phyloP scores from a whole-genome alignment of 30 jellyfish, hydroid and myxozoan genomes.

The Calvadosia cruxmelitensis region DNA sequence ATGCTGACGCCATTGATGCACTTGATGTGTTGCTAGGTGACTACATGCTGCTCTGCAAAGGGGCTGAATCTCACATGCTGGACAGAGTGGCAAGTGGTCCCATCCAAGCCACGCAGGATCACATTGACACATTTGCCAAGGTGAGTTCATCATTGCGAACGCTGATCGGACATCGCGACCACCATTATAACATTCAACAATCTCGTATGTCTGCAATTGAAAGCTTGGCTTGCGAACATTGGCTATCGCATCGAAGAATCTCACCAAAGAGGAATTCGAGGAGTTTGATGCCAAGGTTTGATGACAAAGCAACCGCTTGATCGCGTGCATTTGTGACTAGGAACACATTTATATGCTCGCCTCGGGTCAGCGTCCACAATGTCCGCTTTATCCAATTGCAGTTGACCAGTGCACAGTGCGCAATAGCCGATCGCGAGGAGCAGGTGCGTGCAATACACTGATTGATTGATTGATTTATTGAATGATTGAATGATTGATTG shows the following conservation, averaged over 20 bases:
- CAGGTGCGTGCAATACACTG: no score
- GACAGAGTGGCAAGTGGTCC: constrained; percentile 66
- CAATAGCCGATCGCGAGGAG: neutral
- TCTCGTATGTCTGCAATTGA: neutral
- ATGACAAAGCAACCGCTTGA: no score
- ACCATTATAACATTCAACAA: no score
- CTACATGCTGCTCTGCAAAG: constrained; percentile 52
- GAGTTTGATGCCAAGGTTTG: constrained; percentile 61
- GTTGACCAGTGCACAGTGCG: neutral
- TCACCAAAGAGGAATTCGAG: constrained; percentile 35
- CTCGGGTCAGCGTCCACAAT: no score
- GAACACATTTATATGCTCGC: no score
- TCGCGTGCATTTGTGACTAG: no score
- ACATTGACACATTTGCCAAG: constrained; percentile 86
- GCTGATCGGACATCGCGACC: no score
- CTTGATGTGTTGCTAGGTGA: neutral
- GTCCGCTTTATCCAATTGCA: no score
- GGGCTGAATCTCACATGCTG: constrained; percentile 96
- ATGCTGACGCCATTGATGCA: constrained; percentile 23
- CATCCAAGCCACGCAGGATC: constrained; percentile 50
- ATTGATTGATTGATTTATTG: no score
- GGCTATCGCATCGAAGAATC: constrained; percentile 42
- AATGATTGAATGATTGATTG: no score
- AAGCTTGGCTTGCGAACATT: constrained; percentile 88
- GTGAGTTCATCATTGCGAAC: no score